Base-by-base conservation (phyloP, 2,888 invertebrate genomes). In the Vanessa cardui region DNA sequence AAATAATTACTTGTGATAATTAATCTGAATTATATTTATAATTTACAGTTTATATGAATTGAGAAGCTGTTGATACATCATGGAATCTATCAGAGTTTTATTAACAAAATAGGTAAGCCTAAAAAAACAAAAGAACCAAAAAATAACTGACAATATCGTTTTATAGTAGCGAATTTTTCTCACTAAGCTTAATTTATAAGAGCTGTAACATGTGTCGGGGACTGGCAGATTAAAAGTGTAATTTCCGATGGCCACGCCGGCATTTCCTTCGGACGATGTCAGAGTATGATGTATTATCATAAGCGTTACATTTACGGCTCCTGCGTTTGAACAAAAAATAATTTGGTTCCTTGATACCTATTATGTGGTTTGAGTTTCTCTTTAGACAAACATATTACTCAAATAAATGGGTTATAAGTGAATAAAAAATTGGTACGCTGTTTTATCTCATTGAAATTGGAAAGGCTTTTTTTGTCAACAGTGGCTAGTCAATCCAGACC, bases 171-270 rank as follows among this genome's bases (percentile, higher is more conserved):
- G 64, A 68, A 68, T 64, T 68, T 68, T 72, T 62, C 64, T 62
- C 65, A 64, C 68, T 58, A 66, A 70, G 67, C 67, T 72, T 72
- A 71, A 71, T 74, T 74, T 76, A 73, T 72, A 70, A 69, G 71
- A 72, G 73, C 67, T 72, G 75, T 75, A 76, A 78, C 76, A 76
- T 74, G 77, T 75, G 77, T 71, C 74, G 75, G 73, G 73, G 75
- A 80, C 61, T 46, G 64, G 39, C 61, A 67, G 83, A 82, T 84
- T 84, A 84, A 84, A 83, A 83, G 80, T 78, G 79, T 82, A 84
- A 84, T 84, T 83, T 84, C 85, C 84, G 81, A 79, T 79, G 78
- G 65, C 70, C 73, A 71, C 75, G 75, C 72, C 73, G 76, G 68
- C 76, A 78, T 79, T 80, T 82, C 79, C 83, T 77, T 70, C 71